Conservation (phyloP, 1,140 invertebrate genomes). For the Idris sp. region DNA sequence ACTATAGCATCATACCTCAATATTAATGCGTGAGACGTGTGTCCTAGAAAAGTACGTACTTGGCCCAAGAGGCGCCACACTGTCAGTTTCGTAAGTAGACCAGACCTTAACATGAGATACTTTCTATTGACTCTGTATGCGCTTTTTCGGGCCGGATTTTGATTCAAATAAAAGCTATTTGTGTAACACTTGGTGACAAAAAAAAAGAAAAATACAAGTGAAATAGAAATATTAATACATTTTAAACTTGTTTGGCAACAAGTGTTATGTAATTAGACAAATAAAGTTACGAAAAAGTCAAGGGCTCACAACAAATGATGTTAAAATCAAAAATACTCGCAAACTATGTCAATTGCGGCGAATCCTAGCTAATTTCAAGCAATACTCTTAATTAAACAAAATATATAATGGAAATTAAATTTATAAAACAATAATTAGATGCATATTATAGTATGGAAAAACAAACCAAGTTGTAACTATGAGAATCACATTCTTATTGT, state of each 20-base stretch:
- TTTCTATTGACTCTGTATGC: conserved; percentile 66
- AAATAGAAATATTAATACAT: too few species aligned
- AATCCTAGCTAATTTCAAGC: conserved; percentile 35
- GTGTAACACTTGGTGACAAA: conserved; percentile 35
- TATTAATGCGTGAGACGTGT: conserved; percentile 77
- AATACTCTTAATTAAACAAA: conserved; percentile 15
- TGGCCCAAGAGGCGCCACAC: conserved; percentile 75
- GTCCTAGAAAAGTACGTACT: conserved; percentile 77
- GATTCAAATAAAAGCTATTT: conserved; percentile 58
- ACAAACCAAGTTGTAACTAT: conserved; percentile 54
- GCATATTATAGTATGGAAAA: conserved; percentile 42
- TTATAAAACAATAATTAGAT: conserved; percentile 26
- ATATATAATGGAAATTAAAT: conserved; percentile 8
- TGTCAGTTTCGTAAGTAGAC: conserved; percentile 78
- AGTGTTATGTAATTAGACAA: too few species aligned
- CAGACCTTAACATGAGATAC: conserved; percentile 70
- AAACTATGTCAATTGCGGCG: conserved; percentile 39
- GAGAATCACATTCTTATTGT: conserved; percentile 49
- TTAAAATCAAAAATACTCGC: conserved; percentile 5
- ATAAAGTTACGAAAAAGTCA: too few species aligned
- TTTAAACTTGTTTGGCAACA: conserved; percentile 10
- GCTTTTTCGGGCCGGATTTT: conserved; percentile 73
- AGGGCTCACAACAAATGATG: conserved; percentile 20
- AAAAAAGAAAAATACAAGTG: too few species aligned
- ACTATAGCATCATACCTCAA: conserved; percentile 74